A percentile compares a stretch with the other conserved stretches of the same genome.
These are phyloP conservation scores for Gastrophryne carolinensis DNA, from an alignment of 2,797 vertebrate species.

Conservation along the genomic window DNA sequence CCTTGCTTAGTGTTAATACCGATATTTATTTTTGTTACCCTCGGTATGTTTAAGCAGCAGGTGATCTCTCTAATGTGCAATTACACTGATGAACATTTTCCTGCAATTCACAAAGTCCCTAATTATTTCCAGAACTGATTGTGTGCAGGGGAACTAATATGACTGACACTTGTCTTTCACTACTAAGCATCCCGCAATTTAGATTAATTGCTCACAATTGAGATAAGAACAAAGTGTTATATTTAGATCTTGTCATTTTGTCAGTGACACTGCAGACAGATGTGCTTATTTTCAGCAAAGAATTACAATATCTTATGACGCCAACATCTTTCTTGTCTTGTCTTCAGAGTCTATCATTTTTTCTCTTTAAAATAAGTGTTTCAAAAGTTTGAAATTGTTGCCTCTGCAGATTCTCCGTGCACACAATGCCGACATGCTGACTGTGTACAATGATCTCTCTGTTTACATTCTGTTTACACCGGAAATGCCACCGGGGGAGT, in stretches of 20 bases:
- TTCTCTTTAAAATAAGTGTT: no score
- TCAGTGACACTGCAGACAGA: not conserved
- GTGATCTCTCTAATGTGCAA: constrained; percentile 39
- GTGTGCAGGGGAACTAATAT: constrained; percentile 10
- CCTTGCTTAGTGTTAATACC: constrained; percentile 1
- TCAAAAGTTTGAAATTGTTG: no score
- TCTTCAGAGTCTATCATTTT: no score
- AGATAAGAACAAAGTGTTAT: constrained; percentile 23
- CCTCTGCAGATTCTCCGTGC: no score
- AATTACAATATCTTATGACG: not conserved
- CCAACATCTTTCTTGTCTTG: not conserved
- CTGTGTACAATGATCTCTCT: no score
- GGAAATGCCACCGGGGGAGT: no score
- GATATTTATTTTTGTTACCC: constrained; percentile 17
- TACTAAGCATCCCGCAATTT: constrained; percentile 34
- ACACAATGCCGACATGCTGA: no score
- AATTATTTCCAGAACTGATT: constrained; percentile 26
- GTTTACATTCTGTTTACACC: no score
- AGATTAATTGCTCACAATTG: constrained; percentile 24
- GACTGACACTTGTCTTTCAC: constrained; percentile 40
- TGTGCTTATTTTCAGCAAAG: not conserved
- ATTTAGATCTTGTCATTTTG: constrained; percentile 24
- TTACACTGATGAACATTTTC: constrained; percentile 18
- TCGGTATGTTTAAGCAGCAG: constrained; percentile 14
- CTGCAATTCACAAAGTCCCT: constrained; percentile 10